Evolutionary conservation across 2,113 vertebrate genomes (phyloP), one percentile per base, ranked within the genome.

Genomic region (Leptocoma aspasia): DNA sequence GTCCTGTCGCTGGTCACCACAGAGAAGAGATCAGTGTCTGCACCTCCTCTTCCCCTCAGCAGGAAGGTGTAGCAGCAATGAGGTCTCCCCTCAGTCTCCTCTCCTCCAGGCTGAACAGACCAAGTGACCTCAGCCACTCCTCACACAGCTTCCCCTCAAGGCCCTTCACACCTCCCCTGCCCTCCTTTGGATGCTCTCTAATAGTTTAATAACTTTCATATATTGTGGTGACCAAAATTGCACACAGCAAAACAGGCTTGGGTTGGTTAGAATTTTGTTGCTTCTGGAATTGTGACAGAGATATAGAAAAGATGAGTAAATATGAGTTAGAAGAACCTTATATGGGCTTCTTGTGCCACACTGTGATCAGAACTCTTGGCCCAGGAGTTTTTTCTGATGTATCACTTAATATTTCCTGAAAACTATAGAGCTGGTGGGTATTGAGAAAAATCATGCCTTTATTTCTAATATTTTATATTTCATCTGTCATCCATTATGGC

Each of bases 141-240:
- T 52, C 33, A 33, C 0, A 60, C 0, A 0, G 14, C 33, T 60
- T 77, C 33, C 7, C 3, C 45, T 52, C 15, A 53, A 52, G 22
- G 15, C 22, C 33, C 37, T 44, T 77, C 53, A 60, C 45, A 68
- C 4, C 22, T 59, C 44, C 27, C 23, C 27, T 28, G 39, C 5
- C 22, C 33, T 60, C 7, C 27, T 68, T 59, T 37, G 53, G 37
- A 52, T 33, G 22, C 22, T 52, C 45, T 44, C 33, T 28, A 33
- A 33, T 6, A 60, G 7, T 37, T 60, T 27, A 68, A 8, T 33
- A 39, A 37, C 44, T 57, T 42, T 35, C 11, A 37, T 18, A 6
- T 33, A 68, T 15, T 60, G 27, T 22, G 9, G 33, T 37, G 33
- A 60, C 45, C 45, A 78, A 52, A 69, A 52, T 4, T 13, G 45